Percentiles rank a stretch among this genome's conserved stretches.
phyloP scores from a whole-genome alignment of 2,888 invertebrate genomes.

The Drosophila limbata region DNA sequence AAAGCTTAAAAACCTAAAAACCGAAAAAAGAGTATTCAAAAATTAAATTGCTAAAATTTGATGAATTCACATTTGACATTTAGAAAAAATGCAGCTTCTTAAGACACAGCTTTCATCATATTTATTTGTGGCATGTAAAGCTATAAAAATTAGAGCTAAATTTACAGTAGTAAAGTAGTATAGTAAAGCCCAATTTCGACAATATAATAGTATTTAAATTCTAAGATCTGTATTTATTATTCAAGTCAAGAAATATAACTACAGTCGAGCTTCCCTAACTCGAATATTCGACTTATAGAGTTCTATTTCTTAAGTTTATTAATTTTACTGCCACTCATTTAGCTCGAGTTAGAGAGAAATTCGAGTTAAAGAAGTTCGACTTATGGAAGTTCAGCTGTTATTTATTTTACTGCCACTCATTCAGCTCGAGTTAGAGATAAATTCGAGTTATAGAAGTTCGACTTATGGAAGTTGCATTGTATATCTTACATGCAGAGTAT shows the following conservation, averaged over 20 bases:
- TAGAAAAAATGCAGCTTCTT: not conserved
- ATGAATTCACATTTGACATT: not conserved
- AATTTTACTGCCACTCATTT: no score
- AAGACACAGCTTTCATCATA: not conserved
- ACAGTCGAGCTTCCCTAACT: no score
- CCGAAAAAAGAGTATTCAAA: not conserved
- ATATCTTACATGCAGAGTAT: not conserved
- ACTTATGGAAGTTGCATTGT: no score
- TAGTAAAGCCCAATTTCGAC: not conserved
- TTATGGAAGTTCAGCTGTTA: no score
- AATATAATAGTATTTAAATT: not conserved
- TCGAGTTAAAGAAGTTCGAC: no score
- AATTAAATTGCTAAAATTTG: not conserved
- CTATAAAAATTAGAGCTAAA: not conserved
- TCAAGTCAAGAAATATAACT: not conserved
- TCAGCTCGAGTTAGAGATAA: no score
- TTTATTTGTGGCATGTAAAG: not conserved
- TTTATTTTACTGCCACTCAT: no score
- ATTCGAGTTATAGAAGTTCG: no score
- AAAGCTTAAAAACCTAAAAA: not conserved
- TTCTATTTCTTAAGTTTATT: no score
- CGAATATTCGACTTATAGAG: no score
- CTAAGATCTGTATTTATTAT: not conserved
- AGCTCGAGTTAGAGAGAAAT: no score
- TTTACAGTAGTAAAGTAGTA: not conserved